Base-by-base conservation (phyloP, 2,888 invertebrate species). In the Leptinotarsa tumamoca region DNA sequence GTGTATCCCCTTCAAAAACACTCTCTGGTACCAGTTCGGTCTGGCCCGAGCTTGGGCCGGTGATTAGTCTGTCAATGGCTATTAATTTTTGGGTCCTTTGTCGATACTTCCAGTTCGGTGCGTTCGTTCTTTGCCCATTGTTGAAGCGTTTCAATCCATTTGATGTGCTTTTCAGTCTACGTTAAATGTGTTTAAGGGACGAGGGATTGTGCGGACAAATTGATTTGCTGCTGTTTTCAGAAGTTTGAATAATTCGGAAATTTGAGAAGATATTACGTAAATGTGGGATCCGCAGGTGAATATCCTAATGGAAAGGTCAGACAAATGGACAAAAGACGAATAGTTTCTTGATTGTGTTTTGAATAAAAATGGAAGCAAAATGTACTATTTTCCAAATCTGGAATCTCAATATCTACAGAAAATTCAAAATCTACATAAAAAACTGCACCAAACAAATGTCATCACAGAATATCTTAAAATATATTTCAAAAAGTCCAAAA, bases 11-110 rank as follows among this genome's bases (percentile, higher is more conserved):
- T 33, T 33, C n/a, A n/a, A 5, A 15, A 17, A 23, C 27, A 14
- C 54, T 67, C 67, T 43, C 72, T 23, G 50, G 67, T 67, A 72
- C 71, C 71, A 72, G 63, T 72, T 72, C 56, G 43, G 67, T 67
- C 68, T 49, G 69, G 79, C 69, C 75, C 75, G 71, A 67, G 73
- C 76, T 74, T 78, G 73, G 77, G 68, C 79, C 79, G 74, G 79
- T 83, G 83, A 86, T 86, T 86, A 86, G 81, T 78, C 85, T 85
- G 86, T 85, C 86, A 83, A 84, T 83, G 84, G 81, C 80, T 79
- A 85, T 86, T 84, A 86, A 83, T 81, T 82, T 82, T 80, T 77
- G 73, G 72, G 75, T 79, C 83, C 82, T 84, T 85, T 84, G 82
- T 83, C 80, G 79, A 79, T 75, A 75, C 82, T 83, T 84, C 81